Base-by-base conservation (phyloP, 2,888 invertebrate genomes). In the Caenorhabditis japonica region DNA sequence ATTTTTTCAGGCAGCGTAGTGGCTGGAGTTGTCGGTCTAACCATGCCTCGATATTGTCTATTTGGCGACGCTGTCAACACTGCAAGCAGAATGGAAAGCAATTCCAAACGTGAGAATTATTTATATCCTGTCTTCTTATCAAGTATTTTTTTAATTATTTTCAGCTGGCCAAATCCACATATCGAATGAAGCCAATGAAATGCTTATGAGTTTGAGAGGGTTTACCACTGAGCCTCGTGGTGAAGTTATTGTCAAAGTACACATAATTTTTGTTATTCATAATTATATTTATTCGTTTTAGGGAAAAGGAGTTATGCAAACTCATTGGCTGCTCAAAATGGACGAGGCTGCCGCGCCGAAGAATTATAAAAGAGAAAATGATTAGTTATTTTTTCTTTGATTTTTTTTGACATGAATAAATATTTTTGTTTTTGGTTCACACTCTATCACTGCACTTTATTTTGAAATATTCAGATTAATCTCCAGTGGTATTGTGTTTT, bases 91-190 rank as follows among this genome's bases (percentile, higher is more conserved):
- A 82, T 82, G 82, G 82, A 82, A 39, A 78, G 78, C 58, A 78
- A 80, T 41, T 73, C 78, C 15, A 78, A 81, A 53, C 81, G 80
- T 80, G 17, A 51, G 70, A 38, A 27, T 27, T 30, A 4, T 46
- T 10, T 17, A 51, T 8, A 17, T 13, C 47, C 4, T 30, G 5
- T n/a, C 15, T n/a, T 0, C 58, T 15, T 27, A 15, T 21, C 3
- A 30, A 36, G 17, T 10, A 25, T 15, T 13, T 19, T 33, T 15
- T 12, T 13, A 17, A 3, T 10, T 13, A 38, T 21, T 62, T 80
- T 58, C 62, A 83, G 83, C 83, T 15, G 84, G 84, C 8, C 76
- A 75, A 33, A 80, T 85, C 19, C 85, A 85, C 69, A 76, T 85
- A 4, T 83, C 83, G 4, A 66, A 73, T 8, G 71, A 77, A 38